phyloP scores from a whole-genome alignment of 2,797 vertebrate genomes.

The Lemur catta region DNA sequence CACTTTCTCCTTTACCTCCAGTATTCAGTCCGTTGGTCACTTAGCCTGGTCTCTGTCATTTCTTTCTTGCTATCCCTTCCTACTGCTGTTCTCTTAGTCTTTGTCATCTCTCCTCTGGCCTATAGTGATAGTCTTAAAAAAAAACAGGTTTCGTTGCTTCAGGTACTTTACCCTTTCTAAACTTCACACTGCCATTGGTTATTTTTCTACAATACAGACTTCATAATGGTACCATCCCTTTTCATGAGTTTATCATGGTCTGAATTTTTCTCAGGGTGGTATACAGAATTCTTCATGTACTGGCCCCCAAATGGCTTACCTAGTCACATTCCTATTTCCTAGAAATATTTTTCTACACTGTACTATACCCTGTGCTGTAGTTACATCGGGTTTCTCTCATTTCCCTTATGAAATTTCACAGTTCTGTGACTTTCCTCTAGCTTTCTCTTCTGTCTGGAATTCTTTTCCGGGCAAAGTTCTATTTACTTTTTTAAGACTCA shows the following conservation, averaged over 20 bases:
- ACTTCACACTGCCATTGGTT: not conserved
- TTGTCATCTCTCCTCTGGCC: not conserved
- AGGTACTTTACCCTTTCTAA: not conserved
- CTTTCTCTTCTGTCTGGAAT: not conserved
- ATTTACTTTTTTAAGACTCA: not conserved
- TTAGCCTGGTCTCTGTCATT: not conserved
- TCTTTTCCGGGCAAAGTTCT: not conserved
- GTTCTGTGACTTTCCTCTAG: not conserved
- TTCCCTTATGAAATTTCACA: not conserved
- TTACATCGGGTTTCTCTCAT: not conserved
- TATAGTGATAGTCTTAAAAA: not conserved
- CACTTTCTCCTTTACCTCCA: not conserved
- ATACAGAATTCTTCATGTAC: not conserved
- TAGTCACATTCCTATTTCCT: not conserved
- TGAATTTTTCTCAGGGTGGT: not conserved
- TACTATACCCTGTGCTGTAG: not conserved
- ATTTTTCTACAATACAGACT: not conserved
- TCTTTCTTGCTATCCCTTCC: not conserved
- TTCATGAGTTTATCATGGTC: not conserved
- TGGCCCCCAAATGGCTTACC: not conserved
- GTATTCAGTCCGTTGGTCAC: not conserved
- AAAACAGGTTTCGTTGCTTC: not conserved
- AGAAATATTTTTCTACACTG: not conserved
- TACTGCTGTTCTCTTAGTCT: not conserved
- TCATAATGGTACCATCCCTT: not conserved